Conservation (phyloP, 2,113 vertebrate species). For the Eubucco bourcierii region DNA sequence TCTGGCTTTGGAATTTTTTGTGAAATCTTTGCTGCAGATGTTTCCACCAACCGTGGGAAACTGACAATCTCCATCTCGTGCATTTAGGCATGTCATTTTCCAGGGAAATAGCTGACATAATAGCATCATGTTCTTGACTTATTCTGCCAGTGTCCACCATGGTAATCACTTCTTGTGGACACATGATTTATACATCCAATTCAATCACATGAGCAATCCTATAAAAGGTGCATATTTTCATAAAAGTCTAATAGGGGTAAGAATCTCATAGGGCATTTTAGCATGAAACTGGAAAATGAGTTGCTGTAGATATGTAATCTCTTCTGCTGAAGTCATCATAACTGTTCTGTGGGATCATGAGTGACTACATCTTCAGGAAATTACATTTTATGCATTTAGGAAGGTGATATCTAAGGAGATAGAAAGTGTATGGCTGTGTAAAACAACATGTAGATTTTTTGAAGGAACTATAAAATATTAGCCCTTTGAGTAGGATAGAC, state of each 20-base stretch:
- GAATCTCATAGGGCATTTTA: conserved; percentile 67
- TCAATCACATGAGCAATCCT: conserved; percentile 57
- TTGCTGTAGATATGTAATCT: conserved; percentile 50
- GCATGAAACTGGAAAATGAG: conserved; percentile 56
- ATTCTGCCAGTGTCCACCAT: conserved; percentile 58
- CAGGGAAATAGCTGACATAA: conserved; percentile 36
- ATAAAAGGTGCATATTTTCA: conserved; percentile 70
- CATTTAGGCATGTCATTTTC: conserved; percentile 46
- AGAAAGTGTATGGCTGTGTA: conserved; percentile 30
- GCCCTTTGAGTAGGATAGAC: conserved; percentile 45
- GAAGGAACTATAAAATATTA: conserved; percentile 52
- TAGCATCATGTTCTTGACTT: conserved; percentile 51
- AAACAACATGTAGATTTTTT: conserved; percentile 64
- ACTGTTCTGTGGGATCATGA: conserved; percentile 52
- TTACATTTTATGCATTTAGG: conserved; percentile 52
- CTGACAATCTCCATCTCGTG: conserved; percentile 21
- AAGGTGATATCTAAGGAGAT: conserved; percentile 38
- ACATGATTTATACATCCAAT: conserved; percentile 63
- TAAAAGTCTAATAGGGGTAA: conserved; percentile 65
- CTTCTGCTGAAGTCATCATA: conserved; percentile 70
- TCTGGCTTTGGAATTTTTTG: neutral
- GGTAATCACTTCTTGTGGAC: conserved; percentile 61
- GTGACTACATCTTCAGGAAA: conserved; percentile 46
- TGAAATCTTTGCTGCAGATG: conserved; percentile 16
- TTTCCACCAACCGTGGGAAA: conserved; percentile 3